These are phyloP conservation scores for Cybosia mesomella DNA, from an alignment of 2,888 invertebrate genomes.

Conservation along the genomic window DNA sequence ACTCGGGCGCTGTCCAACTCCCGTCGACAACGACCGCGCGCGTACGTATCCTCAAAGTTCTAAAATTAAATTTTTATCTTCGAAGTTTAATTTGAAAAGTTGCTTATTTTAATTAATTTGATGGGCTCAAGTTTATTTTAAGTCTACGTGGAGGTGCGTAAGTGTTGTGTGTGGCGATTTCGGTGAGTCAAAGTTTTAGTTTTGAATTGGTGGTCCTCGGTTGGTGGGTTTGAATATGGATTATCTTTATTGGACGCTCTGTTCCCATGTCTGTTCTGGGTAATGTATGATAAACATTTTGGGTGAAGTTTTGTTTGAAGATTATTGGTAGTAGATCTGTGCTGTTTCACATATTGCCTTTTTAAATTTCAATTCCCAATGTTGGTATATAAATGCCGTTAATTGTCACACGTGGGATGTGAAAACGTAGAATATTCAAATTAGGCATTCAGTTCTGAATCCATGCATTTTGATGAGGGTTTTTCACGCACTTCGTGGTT, in stretches of 20 bases:
- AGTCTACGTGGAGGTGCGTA: constrained; percentile 39
- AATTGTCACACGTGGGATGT: constrained; percentile 27
- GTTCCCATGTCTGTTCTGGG: constrained; percentile 23
- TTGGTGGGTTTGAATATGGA: constrained; percentile 36
- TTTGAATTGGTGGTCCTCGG: constrained; percentile 33
- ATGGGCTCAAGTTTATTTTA: constrained; percentile 32
- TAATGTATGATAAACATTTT: constrained; percentile 17
- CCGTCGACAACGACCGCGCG: constrained; percentile 73
- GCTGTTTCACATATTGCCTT: constrained; percentile 24
- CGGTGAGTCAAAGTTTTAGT: constrained; percentile 51
- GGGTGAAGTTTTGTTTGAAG: not conserved
- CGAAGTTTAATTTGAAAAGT: constrained; percentile 46
- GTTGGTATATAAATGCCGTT: constrained; percentile 18
- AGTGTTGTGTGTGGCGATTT: constrained; percentile 54
- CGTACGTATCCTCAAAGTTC: constrained; percentile 72
- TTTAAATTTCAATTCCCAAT: constrained; percentile 18
- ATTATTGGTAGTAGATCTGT: not conserved
- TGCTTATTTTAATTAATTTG: constrained; percentile 11
- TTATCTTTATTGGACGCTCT: constrained; percentile 24
- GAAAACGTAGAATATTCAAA: constrained; percentile 38
- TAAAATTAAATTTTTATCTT: constrained; percentile 41
- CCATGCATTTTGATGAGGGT: constrained; percentile 45
- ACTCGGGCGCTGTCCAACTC: constrained; percentile 71
- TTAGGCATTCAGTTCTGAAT: constrained; percentile 40
- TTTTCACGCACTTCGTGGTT: constrained; percentile 23